Evolutionary conservation across 2,113 vertebrate genomes (phyloP), one percentile per base, ranked within the genome.

Genomic region (Formicarius rufipectus): DNA sequence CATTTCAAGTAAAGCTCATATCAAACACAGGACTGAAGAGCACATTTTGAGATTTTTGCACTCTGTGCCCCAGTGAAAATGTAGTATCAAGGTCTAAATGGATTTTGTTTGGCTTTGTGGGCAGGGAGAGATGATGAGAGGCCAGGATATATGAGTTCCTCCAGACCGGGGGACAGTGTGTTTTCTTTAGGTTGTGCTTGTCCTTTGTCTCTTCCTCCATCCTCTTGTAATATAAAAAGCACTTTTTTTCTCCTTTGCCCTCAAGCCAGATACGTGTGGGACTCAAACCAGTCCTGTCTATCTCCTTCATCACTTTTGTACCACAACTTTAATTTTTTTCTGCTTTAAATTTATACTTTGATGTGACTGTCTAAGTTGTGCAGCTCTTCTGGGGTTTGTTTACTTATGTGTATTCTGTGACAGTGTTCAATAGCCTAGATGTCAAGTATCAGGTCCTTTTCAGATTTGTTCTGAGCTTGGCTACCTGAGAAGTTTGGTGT

Each of bases 61-160:
- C 52, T 75, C 22, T 71, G 25, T 4, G 1, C 39, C 50, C 50
- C 12, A 28, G 15, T 58, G 62, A 72, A 82, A 69, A 75, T 24
- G 19, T 37, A 19, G 2, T 27, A 7, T 74, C 42, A 42, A 2
- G 62, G 42, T 20, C 24, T 39, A 11, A 56, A 5, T 72, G 14
- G 10, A 10, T 40, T 91, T 82, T 40, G 31, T 21, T 53, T 39
- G 30, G 15, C 20, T 69, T 31, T 3, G 0, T 37, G 60, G 45
- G 24, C 42, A 63, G 39, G 49, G 9, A 20, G 31, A 13, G 9
- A 14, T 40, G 19, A 56, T 12, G 33, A 18, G 19, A 63, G 35
- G 12, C 53, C 27, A 72, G 24, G 60, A 23, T 31, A 39, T 7
- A 5, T 0, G 0, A 52, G 12, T 67, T 33, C 7, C 81, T 28